Evolutionary conservation across 2,888 invertebrate genomes (phyloP), one percentile per base, ranked within the genome.

Genomic region (Ormyrus labotus): DNA sequence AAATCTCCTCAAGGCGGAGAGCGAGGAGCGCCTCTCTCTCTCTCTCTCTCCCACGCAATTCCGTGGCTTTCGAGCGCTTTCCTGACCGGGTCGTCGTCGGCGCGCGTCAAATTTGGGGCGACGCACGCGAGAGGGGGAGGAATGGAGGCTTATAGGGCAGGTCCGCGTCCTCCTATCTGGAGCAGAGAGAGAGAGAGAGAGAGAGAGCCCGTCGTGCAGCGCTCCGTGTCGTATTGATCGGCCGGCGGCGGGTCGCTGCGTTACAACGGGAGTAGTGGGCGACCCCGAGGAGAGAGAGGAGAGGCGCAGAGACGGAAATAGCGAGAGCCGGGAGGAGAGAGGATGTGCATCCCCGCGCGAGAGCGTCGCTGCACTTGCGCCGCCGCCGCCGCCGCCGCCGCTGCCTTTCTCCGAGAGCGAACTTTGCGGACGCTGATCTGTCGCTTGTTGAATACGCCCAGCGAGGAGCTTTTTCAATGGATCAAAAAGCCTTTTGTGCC

Each of bases 151-250:
- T 87, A 86, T 87, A 87, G 87, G 86, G 84, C 87, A 87, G 85
- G 78, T 73, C 64, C 60, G 9, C 34, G 53, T 63, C 53, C 50
- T 68, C 58, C 87, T 88, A 88, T 88, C 87, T 87, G 84, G 88
- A 88, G 87, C 87, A 86, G 85, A 86, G 85, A 82, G 83, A 13
- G 13, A 13, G 13, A 86, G 85, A 86, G 85, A 82, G 83, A 13
- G 13, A 13, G 13, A 13, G 85, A 82, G 83, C 85, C 85, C 86
- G 83, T 83, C 83, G 53, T 34, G 69, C 58, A 57, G 55, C 51
- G 13, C 55, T 53, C 84, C 83, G 84, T 85, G 88, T 87, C 86
- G 89, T 90, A 90, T 89, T 89, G 90, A 90, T 89, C 89, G 88
- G 87, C 84, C 86, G 86, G 84, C 34, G 85, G 84, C 84, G 84